Conservation (phyloP, 2,888 invertebrate species). For the Dorcus parallelipipedus region DNA sequence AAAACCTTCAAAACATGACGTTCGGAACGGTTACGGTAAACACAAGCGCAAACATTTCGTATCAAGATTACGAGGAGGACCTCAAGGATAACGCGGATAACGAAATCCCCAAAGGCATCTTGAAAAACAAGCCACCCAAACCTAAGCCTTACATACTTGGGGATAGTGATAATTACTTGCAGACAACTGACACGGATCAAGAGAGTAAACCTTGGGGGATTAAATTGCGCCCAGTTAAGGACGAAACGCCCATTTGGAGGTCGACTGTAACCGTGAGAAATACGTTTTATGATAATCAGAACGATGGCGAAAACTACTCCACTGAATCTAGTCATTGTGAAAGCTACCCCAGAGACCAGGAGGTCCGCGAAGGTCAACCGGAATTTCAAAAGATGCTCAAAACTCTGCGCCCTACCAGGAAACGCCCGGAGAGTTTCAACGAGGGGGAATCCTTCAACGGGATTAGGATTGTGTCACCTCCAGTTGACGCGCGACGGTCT, state of each 20-base stretch:
- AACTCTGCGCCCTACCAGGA: constrained; percentile 37
- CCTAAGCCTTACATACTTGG: constrained; percentile 73
- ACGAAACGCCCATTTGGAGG: constrained; percentile 45
- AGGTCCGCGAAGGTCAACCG: constrained; percentile 28
- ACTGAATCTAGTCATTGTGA: background rate
- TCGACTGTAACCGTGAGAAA: constrained; percentile 48
- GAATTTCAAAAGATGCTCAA: constrained; percentile 44
- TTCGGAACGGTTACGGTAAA: constrained; percentile 26
- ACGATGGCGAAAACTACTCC: background rate
- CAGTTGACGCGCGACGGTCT: constrained; percentile 26
- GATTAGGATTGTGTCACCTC: constrained; percentile 23
- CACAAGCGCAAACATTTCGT: constrained; percentile 21
- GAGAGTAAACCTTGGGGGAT: constrained; percentile 52
- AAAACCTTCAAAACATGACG: background rate
- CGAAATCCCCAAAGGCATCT: constrained; percentile 62
- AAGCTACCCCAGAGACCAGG: background rate
- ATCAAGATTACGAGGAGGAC: constrained; percentile 18
- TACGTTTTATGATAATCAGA: constrained; percentile 33
- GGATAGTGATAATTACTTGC: constrained; percentile 56
- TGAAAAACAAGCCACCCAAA: constrained; percentile 71
- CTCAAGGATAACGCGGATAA: constrained; percentile 34
- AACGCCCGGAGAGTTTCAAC: constrained; percentile 20
- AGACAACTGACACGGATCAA: constrained; percentile 27
- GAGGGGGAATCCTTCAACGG: constrained; percentile 19
- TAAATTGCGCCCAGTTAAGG: constrained; percentile 48